A percentile compares a stretch with the other conserved stretches of the same genome.
These are phyloP conservation scores for Crotophaga sulcirostris DNA, from an alignment of 2,113 vertebrate species.

Conservation along the genomic window DNA sequence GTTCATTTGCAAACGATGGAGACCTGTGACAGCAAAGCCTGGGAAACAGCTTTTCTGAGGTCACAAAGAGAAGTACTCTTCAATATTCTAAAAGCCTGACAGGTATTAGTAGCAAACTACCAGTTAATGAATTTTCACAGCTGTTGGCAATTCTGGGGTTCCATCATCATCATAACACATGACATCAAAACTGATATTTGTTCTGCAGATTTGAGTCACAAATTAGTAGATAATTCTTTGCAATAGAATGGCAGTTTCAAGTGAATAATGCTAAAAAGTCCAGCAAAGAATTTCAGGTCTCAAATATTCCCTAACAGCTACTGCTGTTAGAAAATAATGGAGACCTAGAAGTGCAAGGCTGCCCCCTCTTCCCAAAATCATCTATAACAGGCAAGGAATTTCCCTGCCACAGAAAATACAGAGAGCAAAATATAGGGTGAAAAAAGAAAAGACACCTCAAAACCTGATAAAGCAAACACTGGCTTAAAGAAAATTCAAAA, in stretches of 20 bases:
- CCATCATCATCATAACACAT: rapidly evolving
- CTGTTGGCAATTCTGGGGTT: neutral
- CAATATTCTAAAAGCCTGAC: neutral
- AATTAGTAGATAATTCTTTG: neutral
- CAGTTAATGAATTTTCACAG: neutral
- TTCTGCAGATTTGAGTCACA: neutral
- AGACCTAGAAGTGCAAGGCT: neutral
- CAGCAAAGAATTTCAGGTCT: neutral
- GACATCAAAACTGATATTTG: neutral
- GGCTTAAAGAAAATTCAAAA: neutral
- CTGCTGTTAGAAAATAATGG: neutral
- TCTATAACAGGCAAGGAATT: neutral
- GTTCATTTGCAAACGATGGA: neutral
- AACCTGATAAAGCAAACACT: neutral
- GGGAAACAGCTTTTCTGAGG: neutral
- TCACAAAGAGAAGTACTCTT: neutral
- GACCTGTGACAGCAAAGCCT: neutral
- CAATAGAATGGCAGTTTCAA: neutral
- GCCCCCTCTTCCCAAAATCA: neutral
- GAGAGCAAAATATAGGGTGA: neutral
- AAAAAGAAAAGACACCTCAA: neutral
- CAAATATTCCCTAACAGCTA: neutral
- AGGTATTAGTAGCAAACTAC: neutral
- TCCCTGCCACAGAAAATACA: neutral
- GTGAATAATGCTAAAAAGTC: neutral